These are phyloP conservation scores for Molorchus minor DNA, from an alignment of 2,888 invertebrate genomes.

Conservation along the genomic window DNA sequence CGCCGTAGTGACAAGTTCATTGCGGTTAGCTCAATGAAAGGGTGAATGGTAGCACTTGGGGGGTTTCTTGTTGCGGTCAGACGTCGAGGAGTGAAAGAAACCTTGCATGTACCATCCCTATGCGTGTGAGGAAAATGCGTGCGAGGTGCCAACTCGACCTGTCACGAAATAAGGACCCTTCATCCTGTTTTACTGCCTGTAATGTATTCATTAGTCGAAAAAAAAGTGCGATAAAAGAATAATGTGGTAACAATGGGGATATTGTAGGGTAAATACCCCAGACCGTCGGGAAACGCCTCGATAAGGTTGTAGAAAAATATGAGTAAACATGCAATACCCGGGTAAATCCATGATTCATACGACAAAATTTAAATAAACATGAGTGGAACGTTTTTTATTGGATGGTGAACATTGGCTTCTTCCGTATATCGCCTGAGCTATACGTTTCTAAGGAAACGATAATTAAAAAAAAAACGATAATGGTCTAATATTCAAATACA, in stretches of 20 bases:
- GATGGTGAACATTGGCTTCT: too few relatives aligned
- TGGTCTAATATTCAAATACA: too few relatives aligned
- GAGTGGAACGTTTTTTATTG: neutral
- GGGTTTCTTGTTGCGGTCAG: slow-evolving; percentile 13
- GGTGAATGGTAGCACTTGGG: slow-evolving; percentile 3
- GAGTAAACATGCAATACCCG: slow-evolving; percentile 2
- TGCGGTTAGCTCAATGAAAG: too few relatives aligned
- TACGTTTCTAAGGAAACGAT: too few relatives aligned
- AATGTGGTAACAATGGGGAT: slow-evolving; percentile 10
- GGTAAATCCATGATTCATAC: slow-evolving; percentile 14
- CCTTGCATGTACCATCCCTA: slow-evolving; percentile 18
- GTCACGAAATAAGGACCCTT: slow-evolving; percentile 20
- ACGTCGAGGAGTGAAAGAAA: slow-evolving; percentile 9
- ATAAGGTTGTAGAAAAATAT: slow-evolving; percentile 3
- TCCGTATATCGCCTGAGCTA: too few relatives aligned
- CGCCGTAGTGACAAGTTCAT: too few relatives aligned
- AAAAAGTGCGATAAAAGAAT: slow-evolving; percentile 27
- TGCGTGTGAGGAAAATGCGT: slow-evolving; percentile 29
- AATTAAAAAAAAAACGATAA: too few relatives aligned
- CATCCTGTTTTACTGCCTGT: slow-evolving; percentile 24
- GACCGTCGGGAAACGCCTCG: slow-evolving; percentile 1
- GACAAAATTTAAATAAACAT: slow-evolving; percentile 18
- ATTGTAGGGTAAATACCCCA: slow-evolving; percentile 25
- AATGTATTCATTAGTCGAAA: slow-evolving; percentile 23
- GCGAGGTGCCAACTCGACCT: slow-evolving; percentile 29